Evolutionary conservation across 2,113 vertebrate species (phyloP), one percentile per base, ranked within the genome.

Genomic region (Butastur rufipennis): DNA sequence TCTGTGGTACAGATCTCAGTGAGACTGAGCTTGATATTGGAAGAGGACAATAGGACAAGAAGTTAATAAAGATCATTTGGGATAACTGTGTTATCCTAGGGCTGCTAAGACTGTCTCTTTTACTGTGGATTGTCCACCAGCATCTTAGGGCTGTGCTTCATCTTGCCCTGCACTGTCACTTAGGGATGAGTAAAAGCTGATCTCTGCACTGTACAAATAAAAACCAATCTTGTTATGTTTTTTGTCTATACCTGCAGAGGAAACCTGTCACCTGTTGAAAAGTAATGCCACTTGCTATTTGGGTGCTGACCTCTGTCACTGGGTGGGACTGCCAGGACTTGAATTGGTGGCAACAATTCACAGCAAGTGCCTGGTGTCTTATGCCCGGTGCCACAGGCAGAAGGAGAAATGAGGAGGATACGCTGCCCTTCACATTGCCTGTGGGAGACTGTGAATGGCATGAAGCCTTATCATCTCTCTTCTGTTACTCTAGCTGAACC

Each of bases 351-450:
- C 52, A 50, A 31, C 4, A 1, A 67, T 31, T 11, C 42, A 58
- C 42, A 45, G 36, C 25, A 85, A 71, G 26, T 17, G 8, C 8
- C 36, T 0, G 0, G 3, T 81, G n/a, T 10, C 20, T 62, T 40
- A 20, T 10, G 26, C 21, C 16, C 58, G 4, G 12, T 81, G 21
- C 42, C 70, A 67, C 15, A 79, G n/a, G 47, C 13, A 70, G 38
- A 82, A 71, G n/a, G 29, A 85, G 43, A 92, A 82, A 36, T 38
- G 21, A 58, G 27, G 11, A 27, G 11, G 20, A 18, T 18, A 14
- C 7, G 5, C 13, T 88, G 26, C 29, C 36, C 21, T 59, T 83
- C 34, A 43, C 7, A 34, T 61, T 80, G 21, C 7, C 52, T 61
- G 10, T 29, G 38, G 31, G 20, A 3, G 4, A 8, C 26, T 40